phyloP scores from a whole-genome alignment of 1,140 invertebrate genomes.

The Brachionus rotundiformis region DNA sequence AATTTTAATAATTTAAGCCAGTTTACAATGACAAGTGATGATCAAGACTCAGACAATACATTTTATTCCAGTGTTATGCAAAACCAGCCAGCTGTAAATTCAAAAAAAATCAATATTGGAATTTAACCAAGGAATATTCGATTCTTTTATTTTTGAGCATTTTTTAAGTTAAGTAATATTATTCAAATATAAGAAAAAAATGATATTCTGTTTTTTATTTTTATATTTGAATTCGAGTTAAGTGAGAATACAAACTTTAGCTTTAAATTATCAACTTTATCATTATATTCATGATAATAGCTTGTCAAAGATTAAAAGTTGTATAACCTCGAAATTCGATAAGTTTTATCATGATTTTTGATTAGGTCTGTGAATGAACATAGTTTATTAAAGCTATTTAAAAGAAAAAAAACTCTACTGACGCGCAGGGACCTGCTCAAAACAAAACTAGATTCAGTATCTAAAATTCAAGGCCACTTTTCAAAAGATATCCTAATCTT shows the following conservation, averaged over 20 bases:
- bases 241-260: conserved; percentile 1
- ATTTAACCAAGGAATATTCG: no score
- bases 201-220: no score
- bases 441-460: not conserved
- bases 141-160: no score
- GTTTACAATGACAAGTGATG: not conserved
- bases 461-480: conserved; percentile 12
- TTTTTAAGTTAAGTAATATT: no score
- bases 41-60: not conserved
- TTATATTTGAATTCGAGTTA: no score
- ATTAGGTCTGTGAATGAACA: not conserved
- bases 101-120: no score
- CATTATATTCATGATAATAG: not conserved
- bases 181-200: no score
- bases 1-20: not conserved
- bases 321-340: not conserved
- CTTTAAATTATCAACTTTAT: not conserved
- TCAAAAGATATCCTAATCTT: not conserved
- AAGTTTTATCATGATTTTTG: not conserved
- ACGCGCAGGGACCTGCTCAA: not conserved
- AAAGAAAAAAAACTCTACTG: not conserved
- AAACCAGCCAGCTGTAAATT: no score
- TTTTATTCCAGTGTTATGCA: not conserved
- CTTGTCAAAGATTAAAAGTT: conserved; percentile 19
- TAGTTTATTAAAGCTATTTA: not conserved